Evolutionary conservation across 2,888 invertebrate species (phyloP).

Genomic region (Temnothorax unifasciatus): DNA sequence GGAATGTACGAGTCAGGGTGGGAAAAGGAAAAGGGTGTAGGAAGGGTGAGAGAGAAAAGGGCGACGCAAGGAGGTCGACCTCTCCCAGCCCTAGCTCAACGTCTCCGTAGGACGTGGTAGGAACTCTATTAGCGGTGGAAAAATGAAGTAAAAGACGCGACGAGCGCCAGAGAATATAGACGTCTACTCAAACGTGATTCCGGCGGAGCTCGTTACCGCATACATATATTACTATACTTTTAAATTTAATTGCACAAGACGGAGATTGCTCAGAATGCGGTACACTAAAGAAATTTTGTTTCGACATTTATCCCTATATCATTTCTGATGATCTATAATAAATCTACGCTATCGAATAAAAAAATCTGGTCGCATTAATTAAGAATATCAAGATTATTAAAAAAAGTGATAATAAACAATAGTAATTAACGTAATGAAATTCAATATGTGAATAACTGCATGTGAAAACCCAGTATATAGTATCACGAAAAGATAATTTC

Average conservation of each 20-base stretch:
- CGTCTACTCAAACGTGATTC: constrained; percentile 3
- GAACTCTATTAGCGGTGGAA: constrained; percentile 78
- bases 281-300: not conserved
- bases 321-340: constrained; percentile 5
- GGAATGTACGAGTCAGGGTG: constrained; percentile 36
- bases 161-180: constrained; percentile 23
- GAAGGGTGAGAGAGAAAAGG: not conserved
- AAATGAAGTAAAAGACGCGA: constrained; percentile 62
- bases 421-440: not conserved
- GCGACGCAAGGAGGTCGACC: not conserved
- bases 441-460: not conserved
- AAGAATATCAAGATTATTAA: not conserved
- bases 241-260: constrained; percentile 33
- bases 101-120: constrained; percentile 47
- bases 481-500: not conserved
- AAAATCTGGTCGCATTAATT: constrained; percentile 4
- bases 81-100: constrained; percentile 11
- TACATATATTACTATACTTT: constrained; percentile 14
- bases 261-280: constrained; percentile 11
- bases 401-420: not conserved
- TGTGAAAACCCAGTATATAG: not conserved
- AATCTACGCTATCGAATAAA: not conserved
- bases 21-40: not conserved
- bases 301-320: not conserved
- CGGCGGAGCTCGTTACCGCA: constrained; percentile 8